phyloP scores from a whole-genome alignment of 2,113 vertebrate species.

The Atlantisia rogersi region DNA sequence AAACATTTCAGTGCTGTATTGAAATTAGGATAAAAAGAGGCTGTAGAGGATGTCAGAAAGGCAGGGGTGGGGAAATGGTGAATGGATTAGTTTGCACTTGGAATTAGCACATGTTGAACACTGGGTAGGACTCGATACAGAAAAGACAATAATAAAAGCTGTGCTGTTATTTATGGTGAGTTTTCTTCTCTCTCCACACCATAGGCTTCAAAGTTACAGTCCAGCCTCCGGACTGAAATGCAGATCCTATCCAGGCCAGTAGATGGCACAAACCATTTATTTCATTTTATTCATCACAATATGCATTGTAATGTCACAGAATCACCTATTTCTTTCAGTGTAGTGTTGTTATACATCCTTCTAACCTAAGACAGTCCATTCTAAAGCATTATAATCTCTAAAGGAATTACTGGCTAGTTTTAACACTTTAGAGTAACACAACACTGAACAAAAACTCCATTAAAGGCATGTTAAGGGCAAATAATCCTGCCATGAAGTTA shows the following conservation, averaged over 20 bases:
- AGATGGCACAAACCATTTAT: conserved; percentile 69
- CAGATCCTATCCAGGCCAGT: conserved; percentile 39
- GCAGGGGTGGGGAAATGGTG: background rate
- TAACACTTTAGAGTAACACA: background rate
- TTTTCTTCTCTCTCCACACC: background rate
- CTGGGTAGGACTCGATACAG: background rate
- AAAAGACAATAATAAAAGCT: background rate
- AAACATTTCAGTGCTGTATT: background rate
- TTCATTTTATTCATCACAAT: background rate
- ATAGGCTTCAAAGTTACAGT: accelerated
- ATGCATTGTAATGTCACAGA: background rate
- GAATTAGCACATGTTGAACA: background rate
- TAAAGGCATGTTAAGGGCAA: background rate
- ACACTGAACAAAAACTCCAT: background rate
- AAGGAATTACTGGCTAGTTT: background rate
- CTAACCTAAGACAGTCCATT: background rate
- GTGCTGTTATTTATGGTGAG: background rate
- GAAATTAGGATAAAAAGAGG: background rate
- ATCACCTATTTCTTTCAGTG: background rate
- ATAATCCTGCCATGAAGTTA: background rate
- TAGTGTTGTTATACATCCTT: accelerated
- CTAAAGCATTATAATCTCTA: background rate
- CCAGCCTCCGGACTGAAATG: background rate
- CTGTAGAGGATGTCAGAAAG: background rate
- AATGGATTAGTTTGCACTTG: background rate